Base-by-base conservation (phyloP, 2,888 invertebrate genomes). In the Cheilosia vulpina region DNA sequence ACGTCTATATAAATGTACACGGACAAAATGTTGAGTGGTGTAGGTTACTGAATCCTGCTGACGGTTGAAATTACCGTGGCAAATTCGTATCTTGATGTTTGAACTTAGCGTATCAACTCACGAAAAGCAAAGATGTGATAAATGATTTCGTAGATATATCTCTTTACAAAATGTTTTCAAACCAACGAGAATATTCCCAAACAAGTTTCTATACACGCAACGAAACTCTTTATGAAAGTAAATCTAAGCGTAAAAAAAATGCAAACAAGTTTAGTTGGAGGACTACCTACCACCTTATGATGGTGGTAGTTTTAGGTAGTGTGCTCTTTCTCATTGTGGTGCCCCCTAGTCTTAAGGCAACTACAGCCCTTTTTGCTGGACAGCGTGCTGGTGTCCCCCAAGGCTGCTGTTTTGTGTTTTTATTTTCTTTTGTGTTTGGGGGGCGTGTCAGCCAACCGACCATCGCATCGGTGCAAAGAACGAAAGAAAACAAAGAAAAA, bases 191-290 rank as follows among this genome's bases (percentile, higher is more conserved):
- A 27, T 27, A 27, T 27, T 6, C 27, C 55, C 58, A 43, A 85
- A 85, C 76, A 62, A 68, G 81, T 76, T 73, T 63, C 52, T 7
- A 63, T 45, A 68, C 81, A 85, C 85, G 81, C 81, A 85, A 81
- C 81, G 81, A 85, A 81, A 85, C 81, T 85, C 9, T 27, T 81
- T 76, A 66, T 77, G 71, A 53, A 69, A 63, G 50, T 52, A 73
- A 63, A 55, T 53, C 57, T 17, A 73, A 68, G 55, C 13, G 62
- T 52, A 31, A 43, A 31, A 38, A 57, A 71, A 71, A 76, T 45
- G 65, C 72, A 66, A 85, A 85, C 80, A 81, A 85, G 85, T 85
- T 85, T 80, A 85, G 81, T 85, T 85, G 52, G 66, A 80, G 71
- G 75, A 75, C 76, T 76, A 71, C 21, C 76, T 76, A 71, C 21